Conservation (phyloP, 2,797 vertebrate genomes). For the Cuculus canorus region DNA sequence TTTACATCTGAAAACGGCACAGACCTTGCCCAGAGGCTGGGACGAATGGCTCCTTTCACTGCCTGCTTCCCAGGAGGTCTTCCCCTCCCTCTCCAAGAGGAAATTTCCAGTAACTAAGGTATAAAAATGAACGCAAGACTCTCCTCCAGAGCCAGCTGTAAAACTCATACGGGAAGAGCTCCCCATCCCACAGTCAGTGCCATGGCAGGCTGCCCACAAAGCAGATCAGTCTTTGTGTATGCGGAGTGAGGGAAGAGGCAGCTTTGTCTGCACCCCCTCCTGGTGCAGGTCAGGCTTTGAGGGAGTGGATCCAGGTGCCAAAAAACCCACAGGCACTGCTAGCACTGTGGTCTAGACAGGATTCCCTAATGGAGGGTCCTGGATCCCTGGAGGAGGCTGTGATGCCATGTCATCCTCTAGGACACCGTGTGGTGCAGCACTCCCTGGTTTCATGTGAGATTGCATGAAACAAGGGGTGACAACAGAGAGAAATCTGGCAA, state of each 20-base stretch:
- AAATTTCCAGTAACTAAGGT: conserved; percentile 29
- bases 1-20: conserved; percentile 52
- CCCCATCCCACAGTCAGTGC: rapidly evolving
- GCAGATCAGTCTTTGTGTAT: rapidly evolving
- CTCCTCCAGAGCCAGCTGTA: not conserved
- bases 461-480: not conserved
- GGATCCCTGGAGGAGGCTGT: rapidly evolving
- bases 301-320: not conserved
- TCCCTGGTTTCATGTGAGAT: not conserved
- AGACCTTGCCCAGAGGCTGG: not conserved
- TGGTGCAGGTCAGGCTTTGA: not conserved
- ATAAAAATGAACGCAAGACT: conserved; percentile 3
- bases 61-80: not conserved
- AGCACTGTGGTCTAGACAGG: not conserved
- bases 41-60: conserved; percentile 35
- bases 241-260: not conserved
- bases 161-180: not conserved
- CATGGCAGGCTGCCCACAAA: not conserved
- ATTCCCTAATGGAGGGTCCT: not conserved
- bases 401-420: not conserved
- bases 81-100: not conserved
- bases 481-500: not conserved
- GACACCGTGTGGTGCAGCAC: not conserved
- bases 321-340: not conserved
- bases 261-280: not conserved